phyloP scores from a whole-genome alignment of 2,113 vertebrate species.

The Poeciliopsis occidentalis region DNA sequence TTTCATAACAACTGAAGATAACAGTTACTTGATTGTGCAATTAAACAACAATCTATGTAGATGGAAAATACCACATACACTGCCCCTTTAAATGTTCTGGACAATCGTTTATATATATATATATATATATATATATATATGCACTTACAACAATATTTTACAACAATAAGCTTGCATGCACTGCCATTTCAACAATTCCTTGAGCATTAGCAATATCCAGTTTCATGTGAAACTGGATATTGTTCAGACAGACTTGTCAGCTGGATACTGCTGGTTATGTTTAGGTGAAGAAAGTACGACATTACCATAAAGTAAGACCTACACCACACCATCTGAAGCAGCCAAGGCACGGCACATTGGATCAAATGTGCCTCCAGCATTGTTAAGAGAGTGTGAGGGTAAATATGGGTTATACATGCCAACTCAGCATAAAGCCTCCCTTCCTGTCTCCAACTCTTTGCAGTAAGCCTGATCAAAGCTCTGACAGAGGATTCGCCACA shows the following conservation, averaged over 20 bases:
- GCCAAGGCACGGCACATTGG: not conserved
- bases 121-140: no score
- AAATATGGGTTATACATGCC: conserved; percentile 55
- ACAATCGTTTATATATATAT: no score
- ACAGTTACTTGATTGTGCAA: no score
- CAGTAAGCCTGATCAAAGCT: conserved; percentile 68
- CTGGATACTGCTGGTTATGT: not conserved
- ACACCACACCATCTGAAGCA: not conserved
- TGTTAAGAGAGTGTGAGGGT: conserved; percentile 32
- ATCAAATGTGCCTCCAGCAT: conserved; percentile 14
- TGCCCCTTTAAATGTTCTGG: no score
- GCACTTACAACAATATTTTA: not conserved
- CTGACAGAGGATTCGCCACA: conserved; percentile 53
- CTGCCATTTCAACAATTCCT: not conserved
- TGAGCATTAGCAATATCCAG: not conserved
- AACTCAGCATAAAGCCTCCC: conserved; percentile 48
- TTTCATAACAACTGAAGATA: no score
- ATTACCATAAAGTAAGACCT: not conserved
- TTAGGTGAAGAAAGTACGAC: not conserved
- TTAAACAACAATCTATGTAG: no score
- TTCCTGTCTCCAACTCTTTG: conserved; percentile 53
- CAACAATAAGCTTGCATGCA: not conserved
- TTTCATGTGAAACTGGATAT: not conserved
- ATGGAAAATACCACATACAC: no score
- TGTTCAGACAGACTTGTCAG: not conserved